Conservation (phyloP, 1,140 invertebrate genomes). For the Listronotus bonariensis region DNA sequence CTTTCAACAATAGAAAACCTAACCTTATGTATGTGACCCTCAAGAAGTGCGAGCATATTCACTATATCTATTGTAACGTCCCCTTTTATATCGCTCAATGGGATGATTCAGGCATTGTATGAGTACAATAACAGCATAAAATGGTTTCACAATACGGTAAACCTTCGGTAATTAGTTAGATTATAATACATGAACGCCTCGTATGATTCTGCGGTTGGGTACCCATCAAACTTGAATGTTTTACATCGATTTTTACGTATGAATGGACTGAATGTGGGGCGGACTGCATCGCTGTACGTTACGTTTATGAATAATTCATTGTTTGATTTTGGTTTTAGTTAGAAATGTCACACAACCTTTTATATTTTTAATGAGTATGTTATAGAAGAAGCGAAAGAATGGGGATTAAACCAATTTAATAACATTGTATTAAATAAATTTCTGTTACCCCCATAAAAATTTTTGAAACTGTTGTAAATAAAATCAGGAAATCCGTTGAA, state of each 20-base stretch:
- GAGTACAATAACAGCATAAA: constrained; percentile 41
- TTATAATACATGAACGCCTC: constrained; percentile 45
- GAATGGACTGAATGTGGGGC: constrained; percentile 19
- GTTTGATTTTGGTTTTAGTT: constrained; percentile 6
- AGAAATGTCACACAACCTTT: constrained; percentile 1
- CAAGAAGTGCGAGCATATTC: constrained; percentile 31
- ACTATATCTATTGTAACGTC: constrained; percentile 20
- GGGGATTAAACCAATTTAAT: no score
- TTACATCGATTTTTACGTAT: constrained; percentile 34
- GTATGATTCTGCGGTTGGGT: constrained; percentile 18
- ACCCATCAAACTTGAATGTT: constrained; percentile 32
- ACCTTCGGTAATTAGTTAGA: constrained; percentile 45
- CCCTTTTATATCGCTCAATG: constrained; percentile 42
- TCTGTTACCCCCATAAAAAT: no score
- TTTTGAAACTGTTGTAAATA: no score
- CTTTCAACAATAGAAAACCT: constrained; percentile 35
- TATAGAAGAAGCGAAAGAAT: not conserved
- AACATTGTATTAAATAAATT: no score
- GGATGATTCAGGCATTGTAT: constrained; percentile 47
- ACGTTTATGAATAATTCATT: constrained; percentile 17
- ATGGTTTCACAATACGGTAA: constrained; percentile 28
- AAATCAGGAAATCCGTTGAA: no score
- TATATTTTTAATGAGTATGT: not conserved
- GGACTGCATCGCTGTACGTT: not conserved
- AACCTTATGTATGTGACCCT: constrained; percentile 31